These are phyloP conservation scores for Hydrochoerus hydrochaeris DNA, from an alignment of 2,113 vertebrate genomes.

Conservation along the genomic window DNA sequence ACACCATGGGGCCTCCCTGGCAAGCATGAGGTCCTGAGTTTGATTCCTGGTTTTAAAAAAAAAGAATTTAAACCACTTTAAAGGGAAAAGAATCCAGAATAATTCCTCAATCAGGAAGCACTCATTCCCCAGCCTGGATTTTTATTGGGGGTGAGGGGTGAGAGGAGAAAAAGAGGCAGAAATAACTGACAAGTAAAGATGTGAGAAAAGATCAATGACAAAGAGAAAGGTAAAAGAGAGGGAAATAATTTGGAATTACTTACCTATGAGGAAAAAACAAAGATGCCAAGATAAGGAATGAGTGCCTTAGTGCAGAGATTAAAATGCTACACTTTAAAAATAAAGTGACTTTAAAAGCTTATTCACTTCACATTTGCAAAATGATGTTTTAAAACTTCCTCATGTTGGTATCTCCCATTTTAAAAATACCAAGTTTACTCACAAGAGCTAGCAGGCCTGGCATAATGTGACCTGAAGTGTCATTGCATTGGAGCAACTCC, in stretches of 20 bases:
- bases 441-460: neutral
- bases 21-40: too few relatives aligned
- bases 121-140: neutral
- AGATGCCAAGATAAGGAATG: neutral
- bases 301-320: neutral
- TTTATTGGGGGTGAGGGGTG: neutral
- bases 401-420: neutral
- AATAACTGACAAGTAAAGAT: neutral
- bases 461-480: neutral
- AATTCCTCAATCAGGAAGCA: neutral
- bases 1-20: too few relatives aligned
- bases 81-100: neutral
- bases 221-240: neutral
- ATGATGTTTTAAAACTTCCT: slow-evolving; percentile 28
- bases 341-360: neutral
- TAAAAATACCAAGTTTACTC: neutral
- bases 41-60: neutral
- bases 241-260: neutral
- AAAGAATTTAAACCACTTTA: neutral
- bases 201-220: neutral
- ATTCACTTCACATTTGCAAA: slow-evolving; percentile 47
- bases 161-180: neutral
- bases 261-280: neutral
- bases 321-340: neutral
- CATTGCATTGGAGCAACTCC: neutral